Evolutionary conservation across 2,888 invertebrate genomes (phyloP).

Genomic region (Nomada hirtipes): DNA sequence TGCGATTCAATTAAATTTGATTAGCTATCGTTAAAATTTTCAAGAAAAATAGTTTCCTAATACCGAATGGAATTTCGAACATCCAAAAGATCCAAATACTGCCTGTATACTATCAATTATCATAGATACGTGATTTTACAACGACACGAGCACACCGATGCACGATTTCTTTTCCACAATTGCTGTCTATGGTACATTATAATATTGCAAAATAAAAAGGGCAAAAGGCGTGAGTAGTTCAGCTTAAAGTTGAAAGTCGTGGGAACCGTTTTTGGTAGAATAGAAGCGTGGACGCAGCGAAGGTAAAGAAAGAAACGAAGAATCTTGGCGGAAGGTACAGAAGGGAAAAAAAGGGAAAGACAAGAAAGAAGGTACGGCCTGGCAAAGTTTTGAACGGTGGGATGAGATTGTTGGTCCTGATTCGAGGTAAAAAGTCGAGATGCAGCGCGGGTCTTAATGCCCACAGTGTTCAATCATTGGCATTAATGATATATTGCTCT

Average conservation of each 20-base stretch:
- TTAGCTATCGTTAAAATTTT: too few relatives aligned
- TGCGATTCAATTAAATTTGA: too few relatives aligned
- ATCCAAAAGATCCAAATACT: too few relatives aligned
- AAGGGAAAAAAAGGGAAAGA: slow-evolving; percentile 51
- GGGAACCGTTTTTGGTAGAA: slow-evolving; percentile 67
- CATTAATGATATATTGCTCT: slow-evolving; percentile 5
- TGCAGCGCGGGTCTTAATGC: slow-evolving; percentile 39
- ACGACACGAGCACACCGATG: too few relatives aligned
- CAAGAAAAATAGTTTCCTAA: too few relatives aligned
- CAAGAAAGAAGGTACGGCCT: slow-evolving; percentile 50
- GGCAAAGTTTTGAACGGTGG: slow-evolving; percentile 60
- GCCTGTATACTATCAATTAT: too few relatives aligned
- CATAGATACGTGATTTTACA: too few relatives aligned
- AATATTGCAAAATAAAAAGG: slow-evolving; percentile 17
- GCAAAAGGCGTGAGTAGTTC: slow-evolving; percentile 57
- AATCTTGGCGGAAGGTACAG: slow-evolving; percentile 44
- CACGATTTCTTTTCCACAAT: too few relatives aligned
- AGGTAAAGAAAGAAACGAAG: slow-evolving; percentile 55
- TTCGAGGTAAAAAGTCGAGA: slow-evolving; percentile 47
- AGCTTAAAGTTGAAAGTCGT: slow-evolving; percentile 65
- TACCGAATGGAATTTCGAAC: too few relatives aligned
- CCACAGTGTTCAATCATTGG: slow-evolving; percentile 13
- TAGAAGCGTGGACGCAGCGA: slow-evolving; percentile 45
- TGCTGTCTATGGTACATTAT: too few relatives aligned
- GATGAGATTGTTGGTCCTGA: slow-evolving; percentile 58